phyloP scores from a whole-genome alignment of 2,113 vertebrate species.

The Pelvicachromis taeniatus region DNA sequence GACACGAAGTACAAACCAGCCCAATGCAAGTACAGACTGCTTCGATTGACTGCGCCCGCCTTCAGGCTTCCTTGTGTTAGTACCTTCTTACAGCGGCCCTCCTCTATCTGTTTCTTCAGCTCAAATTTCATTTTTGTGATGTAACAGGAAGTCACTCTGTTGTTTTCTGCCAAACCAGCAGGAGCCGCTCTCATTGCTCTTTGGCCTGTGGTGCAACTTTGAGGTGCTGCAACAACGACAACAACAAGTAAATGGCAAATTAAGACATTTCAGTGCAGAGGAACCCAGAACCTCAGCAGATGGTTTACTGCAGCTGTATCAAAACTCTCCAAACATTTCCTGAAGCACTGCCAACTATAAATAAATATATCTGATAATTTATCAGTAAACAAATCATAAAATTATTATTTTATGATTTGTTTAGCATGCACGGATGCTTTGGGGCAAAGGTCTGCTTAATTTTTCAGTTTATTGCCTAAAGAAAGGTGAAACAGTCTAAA shows the following conservation, averaged over 20 bases:
- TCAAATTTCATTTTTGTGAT: conserved; percentile 52
- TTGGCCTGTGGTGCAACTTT: neutral
- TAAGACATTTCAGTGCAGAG: neutral
- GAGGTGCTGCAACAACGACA: neutral
- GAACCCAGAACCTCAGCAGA: neutral
- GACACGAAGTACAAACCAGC: neutral
- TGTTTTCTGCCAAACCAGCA: neutral
- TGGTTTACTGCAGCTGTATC: neutral
- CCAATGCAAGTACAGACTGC: neutral
- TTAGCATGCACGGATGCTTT: neutral
- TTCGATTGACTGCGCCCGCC: neutral
- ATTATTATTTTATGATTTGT: neutral
- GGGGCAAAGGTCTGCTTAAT: neutral
- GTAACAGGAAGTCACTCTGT: neutral
- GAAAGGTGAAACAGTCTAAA: neutral
- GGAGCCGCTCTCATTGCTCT: neutral
- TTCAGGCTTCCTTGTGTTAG: neutral
- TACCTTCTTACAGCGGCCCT: neutral
- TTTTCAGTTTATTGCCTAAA: neutral
- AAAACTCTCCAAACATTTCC: neutral
- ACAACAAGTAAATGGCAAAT: neutral
- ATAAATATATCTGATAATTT: neutral
- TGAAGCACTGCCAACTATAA: neutral
- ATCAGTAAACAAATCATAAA: neutral
- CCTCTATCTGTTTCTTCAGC: conserved; percentile 9